Conservation (phyloP, 2,113 vertebrate species). For the Delphinus delphis region DNA sequence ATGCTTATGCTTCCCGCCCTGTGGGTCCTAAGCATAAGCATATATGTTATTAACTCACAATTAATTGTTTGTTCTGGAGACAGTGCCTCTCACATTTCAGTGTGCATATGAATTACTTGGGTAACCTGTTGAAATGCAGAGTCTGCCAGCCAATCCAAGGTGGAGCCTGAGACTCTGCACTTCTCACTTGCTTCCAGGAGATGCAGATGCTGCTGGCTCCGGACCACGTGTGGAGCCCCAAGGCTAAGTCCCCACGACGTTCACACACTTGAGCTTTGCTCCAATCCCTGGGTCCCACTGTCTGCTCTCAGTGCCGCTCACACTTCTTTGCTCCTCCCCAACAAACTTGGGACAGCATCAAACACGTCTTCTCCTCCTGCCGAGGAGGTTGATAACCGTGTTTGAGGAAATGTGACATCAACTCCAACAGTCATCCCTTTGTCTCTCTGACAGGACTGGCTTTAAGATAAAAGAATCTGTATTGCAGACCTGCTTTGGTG, state of each 20-base stretch:
- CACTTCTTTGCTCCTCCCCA: not conserved
- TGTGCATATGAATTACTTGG: not conserved
- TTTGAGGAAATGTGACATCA: not conserved
- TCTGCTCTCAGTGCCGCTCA: not conserved
- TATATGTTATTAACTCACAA: not conserved
- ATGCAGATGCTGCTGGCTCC: not conserved
- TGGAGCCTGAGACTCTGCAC: not conserved
- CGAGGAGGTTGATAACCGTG: not conserved
- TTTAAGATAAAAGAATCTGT: not conserved
- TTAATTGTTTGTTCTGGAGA: not conserved
- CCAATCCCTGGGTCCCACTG: not conserved
- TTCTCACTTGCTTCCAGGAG: not conserved
- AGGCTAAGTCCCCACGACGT: not conserved
- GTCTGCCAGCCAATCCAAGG: not conserved
- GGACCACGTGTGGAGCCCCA: not conserved
- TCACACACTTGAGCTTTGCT: not conserved
- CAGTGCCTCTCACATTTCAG: not conserved
- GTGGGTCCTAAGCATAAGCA: not conserved
- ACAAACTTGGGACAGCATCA: not conserved
- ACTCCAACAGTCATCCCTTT: not conserved
- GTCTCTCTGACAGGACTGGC: not conserved
- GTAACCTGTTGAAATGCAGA: not conserved
- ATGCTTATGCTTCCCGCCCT: too few relatives aligned
- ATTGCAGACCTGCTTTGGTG: not conserved
- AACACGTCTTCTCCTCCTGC: not conserved